Evolutionary conservation across 2,888 invertebrate genomes (phyloP).

Genomic region (Hyposoter didymator): DNA sequence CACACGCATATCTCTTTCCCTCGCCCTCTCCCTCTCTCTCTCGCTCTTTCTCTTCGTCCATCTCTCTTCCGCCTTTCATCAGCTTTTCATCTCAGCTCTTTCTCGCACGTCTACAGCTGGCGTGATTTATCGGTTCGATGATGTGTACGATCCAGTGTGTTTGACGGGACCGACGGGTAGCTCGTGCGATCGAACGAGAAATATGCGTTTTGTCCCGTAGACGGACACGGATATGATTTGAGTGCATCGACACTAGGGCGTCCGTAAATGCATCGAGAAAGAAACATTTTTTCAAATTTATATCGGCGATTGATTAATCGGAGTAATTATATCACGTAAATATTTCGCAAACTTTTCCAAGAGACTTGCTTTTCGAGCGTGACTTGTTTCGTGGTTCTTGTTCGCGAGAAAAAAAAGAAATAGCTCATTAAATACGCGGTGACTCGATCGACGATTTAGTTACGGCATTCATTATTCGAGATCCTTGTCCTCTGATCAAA

Average conservation of each 20-base stretch:
- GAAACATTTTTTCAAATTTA: background rate
- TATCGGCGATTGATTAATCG: background rate
- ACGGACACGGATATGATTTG: constrained; percentile 25
- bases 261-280: background rate
- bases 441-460: constrained; percentile 65
- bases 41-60: constrained; percentile 33
- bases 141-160: constrained; percentile 75
- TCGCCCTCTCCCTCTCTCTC: constrained; percentile 44
- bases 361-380: constrained; percentile 38
- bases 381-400: constrained; percentile 45
- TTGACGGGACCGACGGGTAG: constrained; percentile 55
- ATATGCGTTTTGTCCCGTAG: constrained; percentile 35
- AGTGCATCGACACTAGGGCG: background rate
- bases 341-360: background rate
- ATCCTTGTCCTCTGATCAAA: background rate
- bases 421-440: constrained; percentile 5
- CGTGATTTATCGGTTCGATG: constrained; percentile 80
- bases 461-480: constrained; percentile 1
- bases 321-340: background rate
- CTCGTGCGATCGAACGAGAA: constrained; percentile 26
- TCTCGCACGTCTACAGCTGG: constrained; percentile 56
- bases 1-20: constrained; percentile 55
- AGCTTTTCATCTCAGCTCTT: constrained; percentile 41
- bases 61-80: constrained; percentile 46
- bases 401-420: constrained; percentile 13